Conservation (phyloP, 1,140 invertebrate genomes). For the Lepeophtheirus salmonis region DNA sequence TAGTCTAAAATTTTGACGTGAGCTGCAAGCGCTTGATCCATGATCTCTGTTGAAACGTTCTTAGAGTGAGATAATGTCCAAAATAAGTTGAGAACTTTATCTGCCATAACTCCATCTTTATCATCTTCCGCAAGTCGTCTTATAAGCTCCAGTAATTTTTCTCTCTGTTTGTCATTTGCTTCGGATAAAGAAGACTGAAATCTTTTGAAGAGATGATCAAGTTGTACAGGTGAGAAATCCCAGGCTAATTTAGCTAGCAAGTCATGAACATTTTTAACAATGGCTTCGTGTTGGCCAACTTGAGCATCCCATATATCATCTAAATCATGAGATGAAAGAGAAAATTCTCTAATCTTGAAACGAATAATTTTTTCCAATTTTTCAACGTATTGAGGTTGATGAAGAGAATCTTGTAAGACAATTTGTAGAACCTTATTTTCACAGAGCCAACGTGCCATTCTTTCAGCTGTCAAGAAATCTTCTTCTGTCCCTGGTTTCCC, state of each 20-base stretch:
- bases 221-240: slow-evolving; percentile 91
- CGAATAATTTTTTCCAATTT: slow-evolving; percentile 77
- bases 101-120: slow-evolving; percentile 33
- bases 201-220: slow-evolving; percentile 92
- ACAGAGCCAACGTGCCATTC: slow-evolving; percentile 91
- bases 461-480: slow-evolving; percentile 78
- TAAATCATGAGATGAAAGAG: slow-evolving; percentile 69
- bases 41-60: slow-evolving; percentile 88
- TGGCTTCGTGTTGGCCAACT: slow-evolving; percentile 81
- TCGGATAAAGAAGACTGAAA: slow-evolving; percentile 92
- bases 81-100: slow-evolving; percentile 71
- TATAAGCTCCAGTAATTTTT: slow-evolving; percentile 85
- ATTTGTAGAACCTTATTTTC: slow-evolving; percentile 89
- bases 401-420: slow-evolving; percentile 78
- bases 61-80: slow-evolving; percentile 93
- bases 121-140: slow-evolving; percentile 87
- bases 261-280: slow-evolving; percentile 93
- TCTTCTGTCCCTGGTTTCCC: no score
- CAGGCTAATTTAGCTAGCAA: slow-evolving; percentile 86
- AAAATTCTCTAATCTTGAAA: slow-evolving; percentile 28
- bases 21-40: slow-evolving; percentile 84
- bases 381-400: slow-evolving; percentile 94
- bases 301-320: slow-evolving; percentile 92
- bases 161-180: slow-evolving; percentile 84
- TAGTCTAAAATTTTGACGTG: slow-evolving; percentile 97